phyloP scores from a whole-genome alignment of 2,888 invertebrate genomes.

The Heliconius hortense region DNA sequence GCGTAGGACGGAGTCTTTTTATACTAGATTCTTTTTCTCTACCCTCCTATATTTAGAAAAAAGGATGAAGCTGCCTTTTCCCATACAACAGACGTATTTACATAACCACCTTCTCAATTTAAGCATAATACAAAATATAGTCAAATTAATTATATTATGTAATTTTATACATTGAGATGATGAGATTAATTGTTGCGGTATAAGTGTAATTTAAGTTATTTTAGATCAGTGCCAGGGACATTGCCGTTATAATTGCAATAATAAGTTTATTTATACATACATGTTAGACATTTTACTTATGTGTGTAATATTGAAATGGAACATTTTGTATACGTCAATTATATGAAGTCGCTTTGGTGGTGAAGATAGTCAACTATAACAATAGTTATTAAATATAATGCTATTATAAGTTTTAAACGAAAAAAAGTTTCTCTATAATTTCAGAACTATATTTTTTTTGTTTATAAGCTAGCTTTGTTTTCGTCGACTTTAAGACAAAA shows the following conservation, averaged over 20 bases:
- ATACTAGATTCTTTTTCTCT: background rate
- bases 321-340: background rate
- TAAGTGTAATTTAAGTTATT: slow-evolving; percentile 54
- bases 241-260: slow-evolving; percentile 28
- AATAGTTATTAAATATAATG: too few relatives aligned
- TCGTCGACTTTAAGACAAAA: too few relatives aligned
- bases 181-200: slow-evolving; percentile 68
- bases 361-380: background rate
- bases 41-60: background rate
- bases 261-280: background rate
- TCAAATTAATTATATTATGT: slow-evolving; percentile 59
- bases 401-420: background rate
- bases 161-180: slow-evolving; percentile 50
- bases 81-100: slow-evolving; percentile 16
- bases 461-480: too few relatives aligned
- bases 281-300: background rate
- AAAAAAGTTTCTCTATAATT: background rate
- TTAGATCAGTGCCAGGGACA: slow-evolving; percentile 53
- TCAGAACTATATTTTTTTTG: background rate
- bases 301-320: background rate
- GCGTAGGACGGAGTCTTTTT: too few relatives aligned
- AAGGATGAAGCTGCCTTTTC: background rate
- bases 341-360: background rate
- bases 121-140: slow-evolving; percentile 75
- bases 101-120: slow-evolving; percentile 38